A percentile compares a stretch with the other conserved stretches of the same genome.
Conservation (phyloP, 2,888 invertebrate genomes). For the Gortyna flavago region DNA sequence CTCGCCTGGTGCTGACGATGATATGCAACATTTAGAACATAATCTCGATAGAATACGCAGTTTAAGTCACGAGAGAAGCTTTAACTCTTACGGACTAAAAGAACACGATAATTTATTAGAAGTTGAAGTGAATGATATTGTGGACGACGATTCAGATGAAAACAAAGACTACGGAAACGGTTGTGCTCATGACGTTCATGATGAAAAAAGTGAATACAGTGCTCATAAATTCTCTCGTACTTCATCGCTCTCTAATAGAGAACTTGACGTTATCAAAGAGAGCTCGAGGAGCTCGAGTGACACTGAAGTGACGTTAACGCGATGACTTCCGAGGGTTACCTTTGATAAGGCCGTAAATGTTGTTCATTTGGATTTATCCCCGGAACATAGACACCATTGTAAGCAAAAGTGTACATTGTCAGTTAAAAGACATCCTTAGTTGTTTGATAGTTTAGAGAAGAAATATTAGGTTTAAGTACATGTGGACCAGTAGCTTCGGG, state of each 20-base stretch:
- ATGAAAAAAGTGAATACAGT: slow-evolving; percentile 86
- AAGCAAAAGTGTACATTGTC: slow-evolving; percentile 73
- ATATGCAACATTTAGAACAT: slow-evolving; percentile 85
- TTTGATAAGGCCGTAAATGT: slow-evolving; percentile 85
- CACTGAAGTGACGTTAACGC: slow-evolving; percentile 88
- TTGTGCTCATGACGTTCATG: slow-evolving; percentile 80
- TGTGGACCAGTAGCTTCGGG: slow-evolving; percentile 83
- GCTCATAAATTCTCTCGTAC: slow-evolving; percentile 86
- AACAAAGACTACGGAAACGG: slow-evolving; percentile 78
- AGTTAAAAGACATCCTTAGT: slow-evolving; percentile 74
- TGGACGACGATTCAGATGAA: slow-evolving; percentile 83
- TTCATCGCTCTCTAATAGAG: slow-evolving; percentile 87
- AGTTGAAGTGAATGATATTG: slow-evolving; percentile 85
- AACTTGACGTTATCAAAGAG: slow-evolving; percentile 88
- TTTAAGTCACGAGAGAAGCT: slow-evolving; percentile 85
- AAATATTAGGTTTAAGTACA: slow-evolving; percentile 74
- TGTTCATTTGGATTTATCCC: slow-evolving; percentile 82
- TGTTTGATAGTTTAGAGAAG: slow-evolving; percentile 70
- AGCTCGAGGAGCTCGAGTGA: slow-evolving; percentile 89
- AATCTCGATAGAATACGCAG: slow-evolving; percentile 88
- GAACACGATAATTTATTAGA: slow-evolving; percentile 85
- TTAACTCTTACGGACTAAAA: slow-evolving; percentile 80
- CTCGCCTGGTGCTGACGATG: slow-evolving; percentile 79
- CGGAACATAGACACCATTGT: slow-evolving; percentile 76
- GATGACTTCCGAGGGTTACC: slow-evolving; percentile 88